phyloP scores from a whole-genome alignment of 2,113 vertebrate species.

The Calidris pygmaea region DNA sequence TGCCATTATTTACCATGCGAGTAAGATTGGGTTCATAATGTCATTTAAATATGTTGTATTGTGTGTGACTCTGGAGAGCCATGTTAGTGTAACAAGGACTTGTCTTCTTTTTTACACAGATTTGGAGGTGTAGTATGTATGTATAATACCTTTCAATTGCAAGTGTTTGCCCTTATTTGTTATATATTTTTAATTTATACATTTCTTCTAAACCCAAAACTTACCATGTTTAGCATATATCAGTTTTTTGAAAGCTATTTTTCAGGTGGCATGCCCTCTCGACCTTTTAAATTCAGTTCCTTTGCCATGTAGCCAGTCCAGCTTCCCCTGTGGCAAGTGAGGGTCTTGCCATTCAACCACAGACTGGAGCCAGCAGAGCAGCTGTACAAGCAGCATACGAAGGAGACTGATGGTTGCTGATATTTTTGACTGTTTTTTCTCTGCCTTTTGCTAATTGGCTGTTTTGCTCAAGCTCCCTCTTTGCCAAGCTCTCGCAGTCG shows the following conservation, averaged over 20 bases:
- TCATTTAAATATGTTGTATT: background rate
- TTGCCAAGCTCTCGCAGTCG: background rate
- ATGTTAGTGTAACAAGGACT: background rate
- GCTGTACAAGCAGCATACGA: background rate
- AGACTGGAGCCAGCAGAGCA: constrained; percentile 9
- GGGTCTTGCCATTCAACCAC: background rate
- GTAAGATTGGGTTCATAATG: background rate
- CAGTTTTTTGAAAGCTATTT: background rate
- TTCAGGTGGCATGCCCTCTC: background rate
- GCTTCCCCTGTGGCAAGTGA: background rate
- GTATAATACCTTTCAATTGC: background rate
- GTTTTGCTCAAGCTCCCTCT: background rate
- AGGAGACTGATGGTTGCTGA: background rate
- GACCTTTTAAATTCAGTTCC: background rate
- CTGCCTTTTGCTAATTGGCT: background rate
- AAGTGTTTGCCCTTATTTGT: background rate
- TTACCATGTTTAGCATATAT: background rate
- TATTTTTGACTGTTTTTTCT: constrained; percentile 3
- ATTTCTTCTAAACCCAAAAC: background rate
- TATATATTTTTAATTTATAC: background rate
- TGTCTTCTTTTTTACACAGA: accelerated
- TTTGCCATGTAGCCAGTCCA: background rate
- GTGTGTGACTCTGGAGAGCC: background rate
- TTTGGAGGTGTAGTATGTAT: background rate
- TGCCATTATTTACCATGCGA: background rate